phyloP scores from a whole-genome alignment of 2,888 invertebrate species.

The Trachelus tabidus region DNA sequence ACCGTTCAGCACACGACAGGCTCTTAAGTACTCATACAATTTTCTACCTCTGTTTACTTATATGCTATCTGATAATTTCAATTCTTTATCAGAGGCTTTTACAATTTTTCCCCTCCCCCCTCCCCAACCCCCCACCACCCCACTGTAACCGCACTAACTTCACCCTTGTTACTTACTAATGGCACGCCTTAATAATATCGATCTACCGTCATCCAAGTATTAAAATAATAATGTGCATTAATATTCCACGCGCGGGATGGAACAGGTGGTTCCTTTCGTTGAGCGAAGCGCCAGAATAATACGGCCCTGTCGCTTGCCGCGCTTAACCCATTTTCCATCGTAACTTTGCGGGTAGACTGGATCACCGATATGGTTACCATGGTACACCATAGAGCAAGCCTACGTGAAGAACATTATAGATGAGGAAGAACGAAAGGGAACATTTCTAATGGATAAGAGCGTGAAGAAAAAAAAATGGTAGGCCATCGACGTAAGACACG shows the following conservation, averaged over 20 bases:
- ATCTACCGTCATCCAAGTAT: slow-evolving; percentile 13
- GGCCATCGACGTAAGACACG: fast-evolving
- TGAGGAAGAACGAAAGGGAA: background rate
- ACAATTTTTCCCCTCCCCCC: no score
- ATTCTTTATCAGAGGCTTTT: background rate
- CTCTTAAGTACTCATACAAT: no score
- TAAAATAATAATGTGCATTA: slow-evolving; percentile 20
- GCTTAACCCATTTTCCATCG: background rate
- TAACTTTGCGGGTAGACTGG: background rate
- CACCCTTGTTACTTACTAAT: background rate
- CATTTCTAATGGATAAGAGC: background rate
- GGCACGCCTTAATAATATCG: background rate
- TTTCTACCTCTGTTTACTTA: no score
- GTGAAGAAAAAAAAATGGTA: no score
- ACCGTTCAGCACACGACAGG: no score
- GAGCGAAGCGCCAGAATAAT: slow-evolving; percentile 15
- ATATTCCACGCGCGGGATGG: slow-evolving; percentile 17
- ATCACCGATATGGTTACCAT: background rate
- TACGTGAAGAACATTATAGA: background rate
- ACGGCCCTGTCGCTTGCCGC: slow-evolving; percentile 13
- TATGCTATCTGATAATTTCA: background rate
- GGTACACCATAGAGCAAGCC: background rate
- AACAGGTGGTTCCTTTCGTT: slow-evolving; percentile 22
- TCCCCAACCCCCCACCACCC: no score
- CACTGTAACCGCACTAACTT: background rate